A percentile compares a stretch with the other conserved stretches of the same genome.
These are phyloP conservation scores for Pheosia tremula DNA, from an alignment of 2,888 invertebrate species.

Conservation along the genomic window DNA sequence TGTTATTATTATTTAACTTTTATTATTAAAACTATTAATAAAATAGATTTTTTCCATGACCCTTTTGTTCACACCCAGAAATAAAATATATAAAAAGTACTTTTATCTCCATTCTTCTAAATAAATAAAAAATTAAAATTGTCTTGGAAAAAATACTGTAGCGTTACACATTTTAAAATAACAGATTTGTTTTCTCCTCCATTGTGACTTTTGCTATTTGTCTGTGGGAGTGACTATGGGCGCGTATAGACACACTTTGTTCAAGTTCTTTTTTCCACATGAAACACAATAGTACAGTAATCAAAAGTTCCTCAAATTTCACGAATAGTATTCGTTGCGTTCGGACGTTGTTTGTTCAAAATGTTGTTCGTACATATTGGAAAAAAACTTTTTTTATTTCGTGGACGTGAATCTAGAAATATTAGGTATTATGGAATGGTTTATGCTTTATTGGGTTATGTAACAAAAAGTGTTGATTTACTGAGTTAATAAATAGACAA, in stretches of 20 bases:
- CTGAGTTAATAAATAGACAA: neutral
- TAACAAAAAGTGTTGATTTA: neutral
- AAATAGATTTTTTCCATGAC: no score
- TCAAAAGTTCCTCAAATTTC: neutral
- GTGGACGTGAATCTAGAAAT: neutral
- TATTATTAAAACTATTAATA: no score
- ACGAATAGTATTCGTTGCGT: neutral
- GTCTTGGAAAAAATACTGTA: no score
- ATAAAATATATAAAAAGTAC: no score
- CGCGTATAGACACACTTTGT: neutral
- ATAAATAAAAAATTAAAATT: no score
- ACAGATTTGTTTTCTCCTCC: no score
- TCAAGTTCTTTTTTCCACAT: neutral
- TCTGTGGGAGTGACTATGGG: no score
- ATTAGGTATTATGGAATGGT: slow-evolving; percentile 1
- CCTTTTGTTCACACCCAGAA: no score
- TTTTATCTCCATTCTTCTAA: no score
- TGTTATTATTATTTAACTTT: no score
- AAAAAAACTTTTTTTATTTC: neutral
- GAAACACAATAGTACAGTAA: neutral
- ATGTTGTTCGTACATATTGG: neutral
- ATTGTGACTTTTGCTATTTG: no score
- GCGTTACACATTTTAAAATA: no score
- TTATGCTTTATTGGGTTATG: neutral
- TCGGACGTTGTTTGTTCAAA: neutral